phyloP scores from a whole-genome alignment of 2,888 invertebrate genomes.

The Tenthredo mesomela region DNA sequence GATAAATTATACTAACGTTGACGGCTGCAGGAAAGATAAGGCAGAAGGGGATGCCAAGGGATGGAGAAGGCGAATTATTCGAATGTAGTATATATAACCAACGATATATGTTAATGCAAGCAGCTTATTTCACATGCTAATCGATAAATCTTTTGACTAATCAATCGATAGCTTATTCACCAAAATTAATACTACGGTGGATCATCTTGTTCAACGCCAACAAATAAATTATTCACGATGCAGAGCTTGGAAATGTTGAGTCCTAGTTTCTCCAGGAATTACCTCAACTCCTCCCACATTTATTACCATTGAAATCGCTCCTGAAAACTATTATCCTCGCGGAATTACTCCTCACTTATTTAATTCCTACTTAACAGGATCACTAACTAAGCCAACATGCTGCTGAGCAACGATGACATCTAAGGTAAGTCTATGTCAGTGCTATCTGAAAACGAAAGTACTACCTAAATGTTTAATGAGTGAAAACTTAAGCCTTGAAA shows the following conservation, averaged over 20 bases:
- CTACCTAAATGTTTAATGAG: too few species aligned
- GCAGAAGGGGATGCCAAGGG: neutral
- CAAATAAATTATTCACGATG: slow-evolving; percentile 9
- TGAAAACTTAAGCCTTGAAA: too few species aligned
- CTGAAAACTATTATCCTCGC: neutral
- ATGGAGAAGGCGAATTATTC: neutral
- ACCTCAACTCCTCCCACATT: neutral
- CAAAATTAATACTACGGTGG: neutral
- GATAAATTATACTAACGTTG: slow-evolving; percentile 36
- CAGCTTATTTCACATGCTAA: neutral
- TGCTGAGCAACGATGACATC: neutral
- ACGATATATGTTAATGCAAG: neutral
- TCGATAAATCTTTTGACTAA: neutral
- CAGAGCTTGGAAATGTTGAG: neutral
- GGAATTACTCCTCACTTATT: slow-evolving; percentile 8
- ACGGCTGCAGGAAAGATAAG: slow-evolving; percentile 12
- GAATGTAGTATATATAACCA: neutral
- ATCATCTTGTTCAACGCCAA: neutral
- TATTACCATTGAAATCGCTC: neutral
- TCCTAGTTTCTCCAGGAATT: neutral
- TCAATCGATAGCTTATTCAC: neutral
- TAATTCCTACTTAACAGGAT: slow-evolving; percentile 4
- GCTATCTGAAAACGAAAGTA: neutral
- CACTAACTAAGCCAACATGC: neutral
- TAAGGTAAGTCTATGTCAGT: neutral